Conservation (phyloP, 2,888 invertebrate species). For the Candidula unifasciata region DNA sequence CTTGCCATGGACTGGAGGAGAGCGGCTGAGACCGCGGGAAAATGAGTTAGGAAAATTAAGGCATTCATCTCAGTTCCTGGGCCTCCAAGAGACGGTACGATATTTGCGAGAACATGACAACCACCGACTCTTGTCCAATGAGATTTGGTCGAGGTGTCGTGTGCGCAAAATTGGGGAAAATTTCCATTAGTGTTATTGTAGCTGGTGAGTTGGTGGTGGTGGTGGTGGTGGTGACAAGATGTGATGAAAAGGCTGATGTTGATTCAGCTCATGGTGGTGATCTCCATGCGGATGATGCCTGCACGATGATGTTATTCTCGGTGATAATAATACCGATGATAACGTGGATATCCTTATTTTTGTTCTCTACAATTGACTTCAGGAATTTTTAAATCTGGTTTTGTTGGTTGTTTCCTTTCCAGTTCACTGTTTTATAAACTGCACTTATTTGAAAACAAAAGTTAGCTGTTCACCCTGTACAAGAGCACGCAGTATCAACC, state of each 20-base stretch:
- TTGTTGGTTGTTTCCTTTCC: background rate
- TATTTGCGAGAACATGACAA: conserved; percentile 50
- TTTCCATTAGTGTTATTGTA: conserved; percentile 51
- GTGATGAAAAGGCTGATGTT: conserved; percentile 4
- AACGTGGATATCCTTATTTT: background rate
- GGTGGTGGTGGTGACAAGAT: conserved; percentile 25
- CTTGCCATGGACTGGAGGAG: conserved; percentile 37
- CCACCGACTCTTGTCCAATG: conserved; percentile 35
- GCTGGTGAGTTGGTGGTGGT: conserved; percentile 1
- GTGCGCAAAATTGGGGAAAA: conserved; percentile 44
- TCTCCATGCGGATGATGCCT: background rate
- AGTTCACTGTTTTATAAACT: too few species aligned
- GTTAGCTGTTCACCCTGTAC: too few species aligned
- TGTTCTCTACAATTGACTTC: background rate
- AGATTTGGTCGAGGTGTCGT: conserved; percentile 40
- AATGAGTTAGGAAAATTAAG: conserved; percentile 55
- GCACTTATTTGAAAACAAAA: too few species aligned
- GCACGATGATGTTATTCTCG: background rate
- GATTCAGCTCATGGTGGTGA: conserved; percentile 22
- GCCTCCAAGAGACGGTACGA: conserved; percentile 33
- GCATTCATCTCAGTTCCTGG: conserved; percentile 49
- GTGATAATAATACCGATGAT: background rate
- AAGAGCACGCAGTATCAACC: too few species aligned
- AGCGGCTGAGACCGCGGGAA: conserved; percentile 37
- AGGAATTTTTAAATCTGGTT: background rate